Evolutionary conservation across 2,888 invertebrate species (phyloP).

Genomic region (Hyles lineata): DNA sequence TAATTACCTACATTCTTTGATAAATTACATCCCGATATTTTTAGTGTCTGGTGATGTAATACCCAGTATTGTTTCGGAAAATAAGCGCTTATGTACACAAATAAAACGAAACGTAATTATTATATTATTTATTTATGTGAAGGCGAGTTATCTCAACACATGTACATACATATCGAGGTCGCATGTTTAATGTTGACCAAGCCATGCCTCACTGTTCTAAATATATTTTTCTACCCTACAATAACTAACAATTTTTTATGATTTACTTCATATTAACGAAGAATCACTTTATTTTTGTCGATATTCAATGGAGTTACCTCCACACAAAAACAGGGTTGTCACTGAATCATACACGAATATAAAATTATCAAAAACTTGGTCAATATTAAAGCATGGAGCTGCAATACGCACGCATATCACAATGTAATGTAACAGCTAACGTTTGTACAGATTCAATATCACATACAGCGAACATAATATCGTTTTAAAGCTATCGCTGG

Average conservation of each 20-base stretch:
- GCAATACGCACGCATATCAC: conserved; percentile 26
- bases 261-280: no score
- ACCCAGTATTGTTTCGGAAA: no score
- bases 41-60: no score
- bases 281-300: no score
- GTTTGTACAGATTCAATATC: conserved; percentile 78
- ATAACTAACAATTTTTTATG: no score
- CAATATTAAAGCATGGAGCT: not conserved
- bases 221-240: no score
- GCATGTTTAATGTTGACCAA: conserved; percentile 6
- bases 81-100: conserved; percentile 29
- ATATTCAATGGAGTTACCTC: no score
- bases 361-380: not conserved
- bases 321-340: not conserved
- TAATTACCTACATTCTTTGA: no score
- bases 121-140: conserved; percentile 67
- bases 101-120: conserved; percentile 59
- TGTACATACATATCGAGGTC: conserved; percentile 47
- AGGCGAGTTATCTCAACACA: conserved; percentile 63
- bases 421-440: conserved; percentile 55
- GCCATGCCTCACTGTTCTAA: no score
- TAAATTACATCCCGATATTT: no score
- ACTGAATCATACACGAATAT: not conserved
- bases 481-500: conserved; percentile 67
- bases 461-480: conserved; percentile 75